These are phyloP conservation scores for Alloscopus bannaensis DNA, from an alignment of 2,888 invertebrate genomes.

Conservation along the genomic window DNA sequence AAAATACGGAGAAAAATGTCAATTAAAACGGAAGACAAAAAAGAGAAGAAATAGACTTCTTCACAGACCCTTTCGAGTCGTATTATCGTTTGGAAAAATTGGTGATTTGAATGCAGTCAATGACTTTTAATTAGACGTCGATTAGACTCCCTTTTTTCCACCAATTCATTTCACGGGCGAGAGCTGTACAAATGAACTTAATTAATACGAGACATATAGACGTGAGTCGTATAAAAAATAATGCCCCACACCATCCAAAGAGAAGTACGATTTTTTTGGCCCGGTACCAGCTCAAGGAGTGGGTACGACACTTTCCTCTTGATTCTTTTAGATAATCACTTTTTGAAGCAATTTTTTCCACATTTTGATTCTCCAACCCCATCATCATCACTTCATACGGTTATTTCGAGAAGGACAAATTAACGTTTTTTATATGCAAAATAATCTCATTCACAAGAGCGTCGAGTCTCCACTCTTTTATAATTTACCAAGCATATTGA, in stretches of 20 bases:
- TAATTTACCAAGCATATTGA: conserved; percentile 45
- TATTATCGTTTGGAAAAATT: conserved; percentile 58
- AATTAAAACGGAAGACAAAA: too few relatives aligned
- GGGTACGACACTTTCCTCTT: not conserved
- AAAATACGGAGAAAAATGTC: too few relatives aligned
- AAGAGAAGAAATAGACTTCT: too few relatives aligned
- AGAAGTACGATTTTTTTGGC: not conserved
- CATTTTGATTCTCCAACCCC: conserved; percentile 14
- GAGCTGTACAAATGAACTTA: conserved; percentile 67
- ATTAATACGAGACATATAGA: conserved; percentile 61
- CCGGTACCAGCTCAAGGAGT: not conserved
- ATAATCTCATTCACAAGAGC: conserved; percentile 29
- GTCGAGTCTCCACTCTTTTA: conserved; percentile 34
- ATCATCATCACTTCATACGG: conserved; percentile 32
- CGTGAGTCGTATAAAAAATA: not conserved
- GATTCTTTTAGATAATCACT: conserved; percentile 43
- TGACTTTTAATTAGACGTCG: conserved; percentile 73
- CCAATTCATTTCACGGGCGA: conserved; percentile 68
- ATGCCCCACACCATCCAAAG: not conserved
- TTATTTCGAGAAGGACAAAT: conserved; percentile 37
- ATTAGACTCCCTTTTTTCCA: conserved; percentile 67
- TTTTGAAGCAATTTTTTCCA: conserved; percentile 23
- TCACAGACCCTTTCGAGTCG: too few relatives aligned
- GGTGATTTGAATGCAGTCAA: conserved; percentile 73
- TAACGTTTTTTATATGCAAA: conserved; percentile 47